Conservation (phyloP, 2,113 vertebrate genomes). For the Tautogolabrus adspersus region DNA sequence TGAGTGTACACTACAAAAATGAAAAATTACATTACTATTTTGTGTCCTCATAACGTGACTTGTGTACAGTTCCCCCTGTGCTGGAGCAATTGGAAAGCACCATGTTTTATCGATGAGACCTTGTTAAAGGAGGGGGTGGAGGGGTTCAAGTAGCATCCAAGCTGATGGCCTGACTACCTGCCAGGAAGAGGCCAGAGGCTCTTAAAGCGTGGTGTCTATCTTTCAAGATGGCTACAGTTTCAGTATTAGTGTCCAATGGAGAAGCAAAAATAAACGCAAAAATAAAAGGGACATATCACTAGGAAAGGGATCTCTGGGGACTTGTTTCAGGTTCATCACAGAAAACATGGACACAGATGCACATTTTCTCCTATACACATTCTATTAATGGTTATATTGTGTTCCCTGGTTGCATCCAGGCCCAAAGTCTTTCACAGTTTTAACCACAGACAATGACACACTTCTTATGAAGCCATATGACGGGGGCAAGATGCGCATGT, state of each 20-base stretch:
- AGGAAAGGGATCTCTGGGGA: neutral
- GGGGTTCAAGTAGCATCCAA: conserved; percentile 26
- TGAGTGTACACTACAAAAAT: neutral
- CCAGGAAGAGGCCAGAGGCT: conserved; percentile 29
- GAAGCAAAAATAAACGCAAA: conserved; percentile 66
- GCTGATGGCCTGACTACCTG: conserved; percentile 15
- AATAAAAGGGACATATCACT: conserved; percentile 51
- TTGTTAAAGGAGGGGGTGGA: neutral
- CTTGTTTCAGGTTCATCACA: neutral
- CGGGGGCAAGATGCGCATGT: neutral
- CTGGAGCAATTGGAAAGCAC: neutral
- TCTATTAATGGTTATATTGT: conserved; percentile 4
- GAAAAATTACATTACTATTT: neutral
- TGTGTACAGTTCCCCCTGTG: neutral
- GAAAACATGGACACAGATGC: conserved; percentile 1
- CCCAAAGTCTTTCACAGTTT: neutral
- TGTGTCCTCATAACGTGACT: neutral
- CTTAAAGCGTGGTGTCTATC: neutral
- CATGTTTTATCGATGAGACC: conserved; percentile 1
- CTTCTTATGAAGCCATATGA: conserved; percentile 7
- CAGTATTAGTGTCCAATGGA: conserved; percentile 15
- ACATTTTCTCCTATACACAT: neutral
- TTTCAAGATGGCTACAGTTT: conserved; percentile 46
- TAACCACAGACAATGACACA: conserved; percentile 22
- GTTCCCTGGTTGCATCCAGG: conserved; percentile 17